A percentile compares a stretch with the other conserved stretches of the same genome.
Conservation (phyloP, 2,113 vertebrate species). For the Dicaeum eximium region DNA sequence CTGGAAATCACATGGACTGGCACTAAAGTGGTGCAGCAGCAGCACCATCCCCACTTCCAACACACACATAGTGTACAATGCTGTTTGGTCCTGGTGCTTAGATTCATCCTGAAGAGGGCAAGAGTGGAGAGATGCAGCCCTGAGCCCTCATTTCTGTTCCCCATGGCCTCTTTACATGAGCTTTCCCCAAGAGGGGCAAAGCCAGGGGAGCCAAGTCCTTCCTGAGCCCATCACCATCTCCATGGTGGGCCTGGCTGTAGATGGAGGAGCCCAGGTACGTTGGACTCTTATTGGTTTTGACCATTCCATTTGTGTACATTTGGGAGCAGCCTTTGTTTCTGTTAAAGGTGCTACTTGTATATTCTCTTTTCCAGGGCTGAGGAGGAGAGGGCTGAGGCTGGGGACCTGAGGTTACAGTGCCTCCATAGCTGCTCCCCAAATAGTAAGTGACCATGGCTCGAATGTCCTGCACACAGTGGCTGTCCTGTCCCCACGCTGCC, state of each 20-base stretch:
- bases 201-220: neutral
- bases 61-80: neutral
- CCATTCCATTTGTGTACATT: neutral
- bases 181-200: conserved; percentile 16
- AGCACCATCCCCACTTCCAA: neutral
- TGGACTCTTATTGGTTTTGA: neutral
- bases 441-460: conserved; percentile 70
- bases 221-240: neutral
- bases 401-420: conserved; percentile 72
- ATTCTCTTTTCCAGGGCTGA: conserved; percentile 71
- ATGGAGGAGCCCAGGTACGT: conserved; percentile 1
- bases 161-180: neutral
- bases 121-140: neutral
- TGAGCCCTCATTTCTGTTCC: conserved; percentile 34
- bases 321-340: conserved; percentile 25
- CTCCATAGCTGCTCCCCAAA: conserved; percentile 72
- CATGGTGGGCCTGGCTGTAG: conserved; percentile 11
- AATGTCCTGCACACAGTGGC: neutral
- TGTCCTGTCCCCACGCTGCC: neutral
- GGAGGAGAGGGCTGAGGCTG: conserved; percentile 70
- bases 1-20: neutral
- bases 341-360: conserved; percentile 59
- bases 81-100: neutral
- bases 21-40: neutral
- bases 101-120: neutral